Conservation (phyloP, 2,113 vertebrate species). For the Pseudorectes ferrugineus region DNA sequence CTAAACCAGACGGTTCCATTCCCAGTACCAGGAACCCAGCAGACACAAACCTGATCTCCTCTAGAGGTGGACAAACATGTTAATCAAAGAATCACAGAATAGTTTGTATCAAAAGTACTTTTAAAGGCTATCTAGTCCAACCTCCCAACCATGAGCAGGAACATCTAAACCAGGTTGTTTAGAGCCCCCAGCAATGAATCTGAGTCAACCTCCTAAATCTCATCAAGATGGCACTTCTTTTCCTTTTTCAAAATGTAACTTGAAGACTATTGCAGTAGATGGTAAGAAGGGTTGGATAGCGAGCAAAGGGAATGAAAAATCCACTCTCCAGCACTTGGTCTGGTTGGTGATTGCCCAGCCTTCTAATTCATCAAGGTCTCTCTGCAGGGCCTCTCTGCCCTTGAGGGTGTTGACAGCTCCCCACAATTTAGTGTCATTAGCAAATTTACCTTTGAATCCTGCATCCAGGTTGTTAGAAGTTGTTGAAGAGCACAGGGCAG, state of each 20-base stretch:
- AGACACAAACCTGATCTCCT: background rate
- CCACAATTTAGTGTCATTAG: background rate
- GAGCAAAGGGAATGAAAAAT: background rate
- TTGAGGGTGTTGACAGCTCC: background rate
- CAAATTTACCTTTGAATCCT: background rate
- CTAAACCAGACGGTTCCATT: background rate
- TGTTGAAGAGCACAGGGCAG: background rate
- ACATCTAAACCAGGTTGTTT: background rate
- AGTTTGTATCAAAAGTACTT: background rate
- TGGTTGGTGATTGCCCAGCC: background rate
- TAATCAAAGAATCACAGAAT: background rate
- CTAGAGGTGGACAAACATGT: background rate
- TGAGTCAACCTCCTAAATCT: background rate
- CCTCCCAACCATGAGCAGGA: background rate
- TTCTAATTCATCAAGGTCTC: background rate
- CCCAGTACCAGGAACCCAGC: background rate
- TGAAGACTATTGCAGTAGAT: background rate
- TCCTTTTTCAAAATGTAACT: background rate
- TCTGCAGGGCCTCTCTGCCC: background rate
- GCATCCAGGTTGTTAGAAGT: background rate
- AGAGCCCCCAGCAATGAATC: background rate
- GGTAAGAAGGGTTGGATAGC: background rate
- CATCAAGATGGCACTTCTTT: background rate
- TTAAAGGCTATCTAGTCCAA: background rate
- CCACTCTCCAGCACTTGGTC: background rate